Base-by-base conservation (phyloP, 1,140 invertebrate genomes). In the Procambarus clarkii region DNA sequence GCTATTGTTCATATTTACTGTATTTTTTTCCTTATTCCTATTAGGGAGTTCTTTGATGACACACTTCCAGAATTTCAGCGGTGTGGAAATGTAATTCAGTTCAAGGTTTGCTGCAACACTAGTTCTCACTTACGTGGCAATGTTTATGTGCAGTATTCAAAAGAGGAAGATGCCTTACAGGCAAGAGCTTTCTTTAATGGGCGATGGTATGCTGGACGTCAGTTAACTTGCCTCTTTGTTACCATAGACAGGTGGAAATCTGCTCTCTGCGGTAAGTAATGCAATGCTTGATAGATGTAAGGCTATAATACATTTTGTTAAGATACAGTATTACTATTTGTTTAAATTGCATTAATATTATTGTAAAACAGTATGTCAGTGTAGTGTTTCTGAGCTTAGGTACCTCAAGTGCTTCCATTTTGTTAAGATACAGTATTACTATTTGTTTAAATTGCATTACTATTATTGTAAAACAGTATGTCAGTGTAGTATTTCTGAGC, bases 61-160 rank as follows among this genome's bases (percentile, higher is more conserved):
- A 96, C 98, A 48, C 94, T 98, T 44, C 96, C 96, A 3, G 98
- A 99, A 95, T 96, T 99, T 93, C 96, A 97, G 94, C 96, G 96
- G 92, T 96, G 96, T 94, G 98, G 98, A 24, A 95, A 95, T 93
- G 96, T 99, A 79, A 92, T 95, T n/a, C 97, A 98, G 93, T 96
- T 99, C 93, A 97, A 97, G 94, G 97, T 98, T 18, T 98, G 98
- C 94, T 96, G 97, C 93, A 99, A 99, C 94, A 96, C 95, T 89
- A 97, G 98, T 93, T 95, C 96, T 84, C 98, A 99, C 95, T 95
- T 99, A 0, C 95, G 98, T 85, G 98, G 98, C 0, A 98, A 99
- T 95, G 97, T 98, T 77, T 99, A 98, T 94, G 95, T 98, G 74
- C 97, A 98, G 94, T 99, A 97, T 95, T 94, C 94, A 45, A 96